Evolutionary conservation across 2,797 vertebrate genomes (phyloP).

Genomic region (Lerista edwardsae): DNA sequence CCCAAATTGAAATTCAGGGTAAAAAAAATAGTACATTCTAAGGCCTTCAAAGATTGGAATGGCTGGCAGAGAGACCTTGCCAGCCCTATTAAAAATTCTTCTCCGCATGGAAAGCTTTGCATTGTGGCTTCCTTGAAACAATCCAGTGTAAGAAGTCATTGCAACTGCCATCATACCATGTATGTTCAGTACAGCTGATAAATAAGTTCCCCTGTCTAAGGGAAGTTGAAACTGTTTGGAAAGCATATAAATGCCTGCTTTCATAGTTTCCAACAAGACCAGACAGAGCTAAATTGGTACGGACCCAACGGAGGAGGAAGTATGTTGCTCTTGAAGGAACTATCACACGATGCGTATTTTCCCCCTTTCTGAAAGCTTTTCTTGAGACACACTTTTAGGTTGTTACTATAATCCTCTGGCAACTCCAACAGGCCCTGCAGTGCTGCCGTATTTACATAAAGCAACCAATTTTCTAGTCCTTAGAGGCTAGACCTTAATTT

Average conservation of each 20-base stretch:
- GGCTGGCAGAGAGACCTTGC: accelerated
- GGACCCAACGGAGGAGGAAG: constrained; percentile 28
- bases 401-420: not conserved
- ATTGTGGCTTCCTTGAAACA: not conserved
- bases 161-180: not conserved
- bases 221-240: not conserved
- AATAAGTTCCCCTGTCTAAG: not conserved
- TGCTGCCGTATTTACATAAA: not conserved
- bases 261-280: not conserved
- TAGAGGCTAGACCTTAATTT: constrained; percentile 10
- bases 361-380: not conserved
- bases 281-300: not conserved
- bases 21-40: not conserved
- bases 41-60: not conserved
- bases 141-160: not conserved
- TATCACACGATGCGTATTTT: not conserved
- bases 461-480: not conserved
- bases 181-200: constrained; percentile 37
- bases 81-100: not conserved
- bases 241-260: not conserved
- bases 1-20: not conserved
- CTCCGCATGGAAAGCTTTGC: not conserved
- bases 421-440: not conserved
- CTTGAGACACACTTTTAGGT: not conserved
- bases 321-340: constrained; percentile 2